Base-by-base conservation (phyloP, 2,113 vertebrate species). In the Cavia aperea region DNA sequence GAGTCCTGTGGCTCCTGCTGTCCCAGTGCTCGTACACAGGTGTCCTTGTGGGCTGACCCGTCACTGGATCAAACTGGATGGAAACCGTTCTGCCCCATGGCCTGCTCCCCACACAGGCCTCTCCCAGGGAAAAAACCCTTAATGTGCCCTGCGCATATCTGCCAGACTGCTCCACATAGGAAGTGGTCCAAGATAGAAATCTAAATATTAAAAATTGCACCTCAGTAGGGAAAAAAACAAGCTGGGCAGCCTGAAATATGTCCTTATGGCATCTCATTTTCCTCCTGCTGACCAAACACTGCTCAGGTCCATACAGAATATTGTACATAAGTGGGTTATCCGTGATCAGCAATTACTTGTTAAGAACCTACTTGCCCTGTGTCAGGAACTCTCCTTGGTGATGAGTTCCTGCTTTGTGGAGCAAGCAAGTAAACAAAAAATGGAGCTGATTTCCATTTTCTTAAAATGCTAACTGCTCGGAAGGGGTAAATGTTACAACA, bases 151-250 rank as follows among this genome's bases (percentile, higher is more conserved):
- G n/a, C 14, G 8, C 31, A 66, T 62, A 51, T 82, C 72, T 88
- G 36, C 81, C 58, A 86, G 65, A 51, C 66, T 33, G 62, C 70
- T 29, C 29, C 87, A 49, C 85, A 29, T 4, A 1, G 78, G 43
- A 65, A 92, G 63, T 51, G 6, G 21, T 87, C 58, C 63, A 88
- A 86, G 19, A 81, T 43, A 62, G 36, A 94, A 95, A 86, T 49
- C 63, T 23, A 12, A 91, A 58, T 86, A 87, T 79, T 79, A 75
- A 84, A 75, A 77, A 0, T 29, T 62, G 13, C 23, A 39, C 39
- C 68, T 39, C 23, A 33, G 39, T 23, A 84, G 16, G 54, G 12
- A 87, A 12, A 56, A 87, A n/a, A 86, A 89, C 11, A 51, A 60
- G 91, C 81, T 84, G 39, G 86, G 54, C 9, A 75, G 77, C 26